Conservation (phyloP, 2,797 vertebrate species). For the Borostomias antarcticus region DNA sequence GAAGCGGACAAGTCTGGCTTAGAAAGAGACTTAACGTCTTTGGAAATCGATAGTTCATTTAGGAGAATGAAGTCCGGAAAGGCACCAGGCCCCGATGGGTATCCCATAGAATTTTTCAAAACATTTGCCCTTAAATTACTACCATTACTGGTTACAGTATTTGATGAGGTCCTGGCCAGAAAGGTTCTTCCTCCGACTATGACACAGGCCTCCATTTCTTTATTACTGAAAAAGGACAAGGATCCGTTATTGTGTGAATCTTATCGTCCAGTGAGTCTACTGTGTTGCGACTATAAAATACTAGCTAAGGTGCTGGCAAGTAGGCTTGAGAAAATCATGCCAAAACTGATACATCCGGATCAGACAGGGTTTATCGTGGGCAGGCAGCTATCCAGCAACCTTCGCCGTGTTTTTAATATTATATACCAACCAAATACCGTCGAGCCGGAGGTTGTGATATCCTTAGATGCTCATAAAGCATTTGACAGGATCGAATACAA, state of each 20-base stretch:
- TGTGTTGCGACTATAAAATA: conserved; percentile 8
- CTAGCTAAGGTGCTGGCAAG: conserved; percentile 12
- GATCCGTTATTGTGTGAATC: background rate
- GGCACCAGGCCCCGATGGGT: conserved; percentile 19
- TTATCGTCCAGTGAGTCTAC: background rate
- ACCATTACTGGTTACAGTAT: conserved; percentile 4
- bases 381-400: background rate
- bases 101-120: conserved; percentile 24
- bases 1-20: background rate
- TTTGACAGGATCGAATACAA: no score
- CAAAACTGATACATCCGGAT: background rate
- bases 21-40: background rate
- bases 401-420: no score
- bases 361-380: conserved; percentile 12
- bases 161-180: background rate
- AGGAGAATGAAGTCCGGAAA: conserved; percentile 23
- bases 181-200: background rate
- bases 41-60: background rate
- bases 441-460: no score
- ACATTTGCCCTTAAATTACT: conserved; percentile 14
- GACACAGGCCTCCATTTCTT: background rate
- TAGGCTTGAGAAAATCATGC: conserved; percentile 5
- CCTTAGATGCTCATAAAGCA: no score
- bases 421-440: no score
- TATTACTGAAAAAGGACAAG: background rate